Evolutionary conservation across 2,797 vertebrate genomes (phyloP).

Genomic region (Echiichthys vipera): DNA sequence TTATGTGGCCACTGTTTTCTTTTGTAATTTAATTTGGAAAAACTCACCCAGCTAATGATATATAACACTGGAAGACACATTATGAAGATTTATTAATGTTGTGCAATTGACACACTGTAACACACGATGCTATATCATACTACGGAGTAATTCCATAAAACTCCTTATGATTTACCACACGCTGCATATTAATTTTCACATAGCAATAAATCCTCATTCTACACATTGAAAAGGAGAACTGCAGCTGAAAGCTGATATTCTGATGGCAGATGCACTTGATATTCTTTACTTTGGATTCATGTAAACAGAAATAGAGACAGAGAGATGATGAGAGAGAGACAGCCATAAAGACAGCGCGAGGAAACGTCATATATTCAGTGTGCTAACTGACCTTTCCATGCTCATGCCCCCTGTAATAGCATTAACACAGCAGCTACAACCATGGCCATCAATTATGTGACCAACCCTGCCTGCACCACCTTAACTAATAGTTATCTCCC

Average conservation of each 20-base stretch:
- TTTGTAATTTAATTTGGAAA: slow-evolving; percentile 9
- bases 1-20: not conserved
- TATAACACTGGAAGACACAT: slow-evolving; percentile 3
- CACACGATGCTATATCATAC: slow-evolving; percentile 14
- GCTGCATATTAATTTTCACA: slow-evolving; percentile 38
- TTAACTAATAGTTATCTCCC: slow-evolving; percentile 53
- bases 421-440: slow-evolving; percentile 76
- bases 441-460: slow-evolving; percentile 78
- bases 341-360: slow-evolving; percentile 40
- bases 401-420: slow-evolving; percentile 77
- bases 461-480: slow-evolving; percentile 51
- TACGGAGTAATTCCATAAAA: slow-evolving; percentile 43
- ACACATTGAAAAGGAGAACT: slow-evolving; percentile 25
- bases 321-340: slow-evolving; percentile 11
- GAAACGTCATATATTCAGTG: slow-evolving; percentile 62
- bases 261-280: too few species aligned
- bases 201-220: slow-evolving; percentile 52
- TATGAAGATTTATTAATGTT: slow-evolving; percentile 22
- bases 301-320: slow-evolving; percentile 15
- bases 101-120: slow-evolving; percentile 18
- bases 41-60: slow-evolving; percentile 12
- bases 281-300: slow-evolving; percentile 11
- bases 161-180: slow-evolving; percentile 38
- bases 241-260: too few species aligned
- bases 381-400: slow-evolving; percentile 79